Conservation (phyloP, 2,113 vertebrate species). For the Pollachius pollachius region DNA sequence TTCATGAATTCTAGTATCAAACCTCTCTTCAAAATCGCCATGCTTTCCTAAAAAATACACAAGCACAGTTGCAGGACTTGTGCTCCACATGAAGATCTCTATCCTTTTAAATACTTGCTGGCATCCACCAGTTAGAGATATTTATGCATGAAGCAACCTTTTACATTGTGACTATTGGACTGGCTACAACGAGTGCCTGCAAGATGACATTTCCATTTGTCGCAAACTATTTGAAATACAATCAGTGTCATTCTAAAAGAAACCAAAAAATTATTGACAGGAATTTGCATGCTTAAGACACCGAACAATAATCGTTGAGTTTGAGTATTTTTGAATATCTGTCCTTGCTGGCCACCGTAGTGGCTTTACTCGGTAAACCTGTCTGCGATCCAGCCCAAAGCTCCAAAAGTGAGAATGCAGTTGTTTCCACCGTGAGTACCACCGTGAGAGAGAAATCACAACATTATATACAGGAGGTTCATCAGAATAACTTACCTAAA, state of each 20-base stretch:
- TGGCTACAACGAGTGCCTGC: too few relatives aligned
- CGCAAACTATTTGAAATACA: slow-evolving; percentile 8
- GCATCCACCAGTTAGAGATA: slow-evolving; percentile 33
- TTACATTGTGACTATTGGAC: neutral
- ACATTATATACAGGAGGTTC: too few relatives aligned
- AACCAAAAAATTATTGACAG: slow-evolving; percentile 50
- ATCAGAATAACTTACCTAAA: too few relatives aligned
- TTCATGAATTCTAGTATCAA: slow-evolving; percentile 45
- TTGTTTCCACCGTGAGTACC: slow-evolving; percentile 48
- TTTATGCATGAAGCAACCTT: slow-evolving; percentile 36
- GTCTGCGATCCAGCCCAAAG: neutral
- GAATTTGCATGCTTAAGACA: slow-evolving; percentile 51
- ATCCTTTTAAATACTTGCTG: slow-evolving; percentile 38
- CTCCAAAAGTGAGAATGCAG: slow-evolving; percentile 7
- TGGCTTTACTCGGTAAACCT: too few relatives aligned
- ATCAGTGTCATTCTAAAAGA: slow-evolving; percentile 37
- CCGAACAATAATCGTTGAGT: slow-evolving; percentile 36
- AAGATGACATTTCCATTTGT: slow-evolving; percentile 21
- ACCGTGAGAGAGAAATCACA: neutral
- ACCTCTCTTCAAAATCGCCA: slow-evolving; percentile 9
- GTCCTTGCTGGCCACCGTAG: neutral
- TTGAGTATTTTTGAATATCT: slow-evolving; percentile 34
- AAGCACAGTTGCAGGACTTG: slow-evolving; percentile 2
- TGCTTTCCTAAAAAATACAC: neutral
- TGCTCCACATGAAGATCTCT: slow-evolving; percentile 17